Base-by-base conservation (phyloP, 2,113 vertebrate genomes). In the Sturnira hondurensis region DNA sequence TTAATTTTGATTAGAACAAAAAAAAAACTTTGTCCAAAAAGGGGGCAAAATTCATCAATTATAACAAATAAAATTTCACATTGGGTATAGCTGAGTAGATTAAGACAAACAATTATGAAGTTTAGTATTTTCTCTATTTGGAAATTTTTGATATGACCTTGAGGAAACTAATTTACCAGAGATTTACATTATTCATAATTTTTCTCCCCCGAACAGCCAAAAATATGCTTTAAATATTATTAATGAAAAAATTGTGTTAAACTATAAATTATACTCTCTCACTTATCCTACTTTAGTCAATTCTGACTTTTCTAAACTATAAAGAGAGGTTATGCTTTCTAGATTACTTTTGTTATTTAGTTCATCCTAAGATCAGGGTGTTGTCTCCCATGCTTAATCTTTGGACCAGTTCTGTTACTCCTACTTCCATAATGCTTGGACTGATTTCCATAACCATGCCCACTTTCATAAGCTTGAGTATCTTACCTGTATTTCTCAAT, bases 1-100 rank as follows among this genome's bases (percentile, higher is more conserved):
- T 87, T 80, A 91, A 38, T 65, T 88, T 90, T 87, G 8, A n/a
- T 58, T 91, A 85, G 24, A 95, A 68, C 50, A 70, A 82, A 80
- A 7, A 20, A 47, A 67, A 3, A 33, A 50, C 85, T 68, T 54
- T 41, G 15, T 0, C 43, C 52, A 68, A 68, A 68, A 24, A 24
- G 4, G 1, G 14, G 2, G 13, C 33, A 56, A 83, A 67, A 74
- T 80, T 58, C 20, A 41, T 22, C 67, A 45, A 76, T 68, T 78
- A 43, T 85, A 86, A 41, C 1, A 52, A 76, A 56, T 9, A 93
- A 36, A 89, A 56, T 36, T 91, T 17, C 31, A 63, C 0, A 38
- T 61, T 81, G 54, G 8, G 10, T 4, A 77, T 70, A 17, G 6
- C 1, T 68, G 56, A 86, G 2, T 41, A 67, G 13, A 50, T 63